These are phyloP conservation scores for Cantharis lateralis DNA, from an alignment of 2,888 invertebrate genomes.

Conservation along the genomic window DNA sequence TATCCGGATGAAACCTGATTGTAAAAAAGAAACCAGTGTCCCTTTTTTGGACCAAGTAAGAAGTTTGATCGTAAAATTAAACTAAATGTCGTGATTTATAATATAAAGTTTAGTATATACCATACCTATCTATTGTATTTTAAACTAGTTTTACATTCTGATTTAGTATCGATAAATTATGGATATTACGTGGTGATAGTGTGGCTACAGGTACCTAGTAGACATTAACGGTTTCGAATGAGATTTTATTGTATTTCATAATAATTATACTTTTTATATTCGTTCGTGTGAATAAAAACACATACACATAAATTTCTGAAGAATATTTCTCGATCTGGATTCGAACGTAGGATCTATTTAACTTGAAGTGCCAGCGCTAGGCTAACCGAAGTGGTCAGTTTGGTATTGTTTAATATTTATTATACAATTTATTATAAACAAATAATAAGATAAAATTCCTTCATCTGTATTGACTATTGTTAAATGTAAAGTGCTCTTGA, in stretches of 20 bases:
- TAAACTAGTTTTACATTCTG: slow-evolving; percentile 29
- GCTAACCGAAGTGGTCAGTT: neutral
- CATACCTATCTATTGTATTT: slow-evolving; percentile 21
- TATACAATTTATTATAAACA: neutral
- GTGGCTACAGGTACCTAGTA: slow-evolving; percentile 12
- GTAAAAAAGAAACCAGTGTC: slow-evolving; percentile 16
- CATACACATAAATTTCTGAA: neutral
- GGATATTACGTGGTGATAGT: slow-evolving; percentile 28
- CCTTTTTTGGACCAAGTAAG: slow-evolving; percentile 7
- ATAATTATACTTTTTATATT: slow-evolving; percentile 9
- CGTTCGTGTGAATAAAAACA: neutral
- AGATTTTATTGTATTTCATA: slow-evolving; percentile 7
- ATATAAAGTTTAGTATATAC: slow-evolving; percentile 10
- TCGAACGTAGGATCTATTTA: neutral
- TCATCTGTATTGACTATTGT: neutral
- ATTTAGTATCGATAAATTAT: slow-evolving; percentile 36
- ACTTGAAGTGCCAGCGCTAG: neutral
- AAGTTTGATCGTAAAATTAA: slow-evolving; percentile 15
- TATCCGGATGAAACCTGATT: slow-evolving; percentile 30
- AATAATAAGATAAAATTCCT: neutral
- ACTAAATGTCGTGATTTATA: slow-evolving; percentile 22
- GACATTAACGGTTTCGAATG: slow-evolving; percentile 16
- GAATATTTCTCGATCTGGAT: neutral
- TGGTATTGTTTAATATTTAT: neutral
- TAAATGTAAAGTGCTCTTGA: neutral